Conservation (phyloP, 2,797 vertebrate genomes). For the Pangasius larnaudii region DNA sequence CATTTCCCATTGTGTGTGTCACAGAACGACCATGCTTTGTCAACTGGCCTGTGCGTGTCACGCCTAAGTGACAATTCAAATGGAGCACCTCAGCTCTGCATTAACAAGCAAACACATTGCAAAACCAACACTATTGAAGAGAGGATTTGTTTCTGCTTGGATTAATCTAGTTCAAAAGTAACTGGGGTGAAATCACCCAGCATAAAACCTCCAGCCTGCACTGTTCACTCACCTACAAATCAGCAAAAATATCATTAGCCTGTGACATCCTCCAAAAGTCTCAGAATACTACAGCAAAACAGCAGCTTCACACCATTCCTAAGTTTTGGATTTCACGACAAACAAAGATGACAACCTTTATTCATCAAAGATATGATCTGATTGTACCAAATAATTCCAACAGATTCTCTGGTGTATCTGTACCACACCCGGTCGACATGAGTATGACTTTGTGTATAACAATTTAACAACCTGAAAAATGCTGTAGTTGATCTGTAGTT, state of each 20-base stretch:
- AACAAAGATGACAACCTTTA: neutral
- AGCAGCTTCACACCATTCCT: conserved; percentile 14
- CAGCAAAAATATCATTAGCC: conserved; percentile 38
- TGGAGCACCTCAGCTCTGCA: neutral
- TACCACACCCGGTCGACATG: neutral
- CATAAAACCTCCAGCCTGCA: conserved; percentile 15
- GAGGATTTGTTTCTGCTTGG: neutral
- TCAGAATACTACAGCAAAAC: conserved; percentile 38
- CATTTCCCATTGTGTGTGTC: neutral
- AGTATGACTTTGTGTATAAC: neutral
- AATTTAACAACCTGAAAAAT: neutral
- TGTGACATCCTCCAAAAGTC: conserved; percentile 33
- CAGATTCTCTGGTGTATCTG: neutral
- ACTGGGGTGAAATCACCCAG: neutral
- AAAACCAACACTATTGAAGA: neutral
- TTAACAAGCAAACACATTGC: neutral
- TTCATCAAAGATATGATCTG: neutral
- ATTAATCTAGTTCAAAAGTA: neutral
- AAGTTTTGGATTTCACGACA: neutral
- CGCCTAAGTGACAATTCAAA: conserved; percentile 8
- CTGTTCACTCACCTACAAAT: conserved; percentile 40
- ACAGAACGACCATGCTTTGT: conserved; percentile 7
- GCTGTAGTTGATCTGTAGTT: neutral
- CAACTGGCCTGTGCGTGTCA: neutral
- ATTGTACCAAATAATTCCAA: neutral